A percentile compares a stretch with the other conserved stretches of the same genome.
Conservation (phyloP, 2,888 invertebrate genomes). For the Archips xylosteana region DNA sequence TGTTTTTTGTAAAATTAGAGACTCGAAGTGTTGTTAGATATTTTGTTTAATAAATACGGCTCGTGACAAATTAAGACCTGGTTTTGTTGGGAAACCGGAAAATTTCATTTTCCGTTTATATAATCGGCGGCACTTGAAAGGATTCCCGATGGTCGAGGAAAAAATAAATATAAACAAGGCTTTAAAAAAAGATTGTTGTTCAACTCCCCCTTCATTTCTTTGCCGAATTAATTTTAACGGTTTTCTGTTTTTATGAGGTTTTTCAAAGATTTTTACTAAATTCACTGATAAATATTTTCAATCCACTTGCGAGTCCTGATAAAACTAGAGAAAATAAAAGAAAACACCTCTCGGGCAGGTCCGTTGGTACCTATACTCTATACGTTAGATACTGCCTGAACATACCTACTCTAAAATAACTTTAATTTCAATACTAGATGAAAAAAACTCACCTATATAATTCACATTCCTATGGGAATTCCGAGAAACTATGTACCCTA, state of each 20-base stretch:
- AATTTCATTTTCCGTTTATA: constrained; percentile 17
- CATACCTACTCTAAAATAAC: background rate
- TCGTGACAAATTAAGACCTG: constrained; percentile 21
- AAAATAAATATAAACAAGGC: constrained; percentile 20
- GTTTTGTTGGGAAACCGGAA: constrained; percentile 6
- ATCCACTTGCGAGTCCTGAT: no score
- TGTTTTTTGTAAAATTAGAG: background rate
- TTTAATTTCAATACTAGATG: no score
- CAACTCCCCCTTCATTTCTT: background rate
- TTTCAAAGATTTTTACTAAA: background rate
- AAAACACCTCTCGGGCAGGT: no score
- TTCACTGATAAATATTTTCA: no score
- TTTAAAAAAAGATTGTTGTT: constrained; percentile 14
- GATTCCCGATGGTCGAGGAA: constrained; percentile 5
- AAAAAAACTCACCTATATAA: no score
- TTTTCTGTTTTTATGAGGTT: background rate
- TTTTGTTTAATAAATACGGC: constrained; percentile 12
- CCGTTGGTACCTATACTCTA: no score
- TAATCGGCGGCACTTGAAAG: constrained; percentile 33
- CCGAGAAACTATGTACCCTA: no score
- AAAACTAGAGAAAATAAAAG: no score
- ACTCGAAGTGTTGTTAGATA: background rate
- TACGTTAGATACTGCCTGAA: background rate
- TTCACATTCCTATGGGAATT: no score
- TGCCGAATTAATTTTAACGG: background rate